phyloP scores from a whole-genome alignment of 2,113 vertebrate genomes.

The Stigmatopora nigra region DNA sequence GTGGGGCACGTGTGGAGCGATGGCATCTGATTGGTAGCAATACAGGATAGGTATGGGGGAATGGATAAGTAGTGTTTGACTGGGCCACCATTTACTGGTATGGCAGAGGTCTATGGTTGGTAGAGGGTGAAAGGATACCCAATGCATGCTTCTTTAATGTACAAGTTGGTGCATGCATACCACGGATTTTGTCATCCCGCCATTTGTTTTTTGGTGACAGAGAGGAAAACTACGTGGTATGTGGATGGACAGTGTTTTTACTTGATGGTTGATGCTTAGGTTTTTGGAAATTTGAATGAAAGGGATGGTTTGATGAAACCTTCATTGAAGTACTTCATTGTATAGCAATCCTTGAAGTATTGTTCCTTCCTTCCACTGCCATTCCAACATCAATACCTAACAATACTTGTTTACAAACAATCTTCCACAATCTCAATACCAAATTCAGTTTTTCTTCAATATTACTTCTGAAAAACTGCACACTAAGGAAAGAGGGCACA shows the following conservation, averaged over 20 bases:
- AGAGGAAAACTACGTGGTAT: neutral
- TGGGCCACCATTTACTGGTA: conserved; percentile 25
- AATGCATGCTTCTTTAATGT: neutral
- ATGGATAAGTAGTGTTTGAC: conserved; percentile 12
- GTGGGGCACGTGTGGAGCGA: conserved; percentile 20
- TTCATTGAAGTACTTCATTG: too few species aligned
- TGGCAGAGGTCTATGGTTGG: neutral
- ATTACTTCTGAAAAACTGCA: too few species aligned
- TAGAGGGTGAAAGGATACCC: neutral
- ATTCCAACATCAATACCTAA: conserved; percentile 9
- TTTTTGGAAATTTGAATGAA: neutral
- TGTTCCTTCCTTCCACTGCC: neutral
- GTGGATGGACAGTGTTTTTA: conserved; percentile 13
- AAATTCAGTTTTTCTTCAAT: too few species aligned
- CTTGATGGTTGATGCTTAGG: neutral
- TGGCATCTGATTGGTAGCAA: conserved; percentile 24
- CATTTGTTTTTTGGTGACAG: conserved; percentile 8
- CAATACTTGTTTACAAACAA: neutral
- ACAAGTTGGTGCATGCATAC: conserved; percentile 7
- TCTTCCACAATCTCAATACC: neutral
- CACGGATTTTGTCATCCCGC: conserved; percentile 12
- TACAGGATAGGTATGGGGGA: conserved; percentile 10
- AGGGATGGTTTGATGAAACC: neutral
- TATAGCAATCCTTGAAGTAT: conserved; percentile 11
- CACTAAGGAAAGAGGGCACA: too few species aligned